These are phyloP conservation scores for Aplochiton taeniatus DNA, from an alignment of 2,797 vertebrate species.

Conservation along the genomic window DNA sequence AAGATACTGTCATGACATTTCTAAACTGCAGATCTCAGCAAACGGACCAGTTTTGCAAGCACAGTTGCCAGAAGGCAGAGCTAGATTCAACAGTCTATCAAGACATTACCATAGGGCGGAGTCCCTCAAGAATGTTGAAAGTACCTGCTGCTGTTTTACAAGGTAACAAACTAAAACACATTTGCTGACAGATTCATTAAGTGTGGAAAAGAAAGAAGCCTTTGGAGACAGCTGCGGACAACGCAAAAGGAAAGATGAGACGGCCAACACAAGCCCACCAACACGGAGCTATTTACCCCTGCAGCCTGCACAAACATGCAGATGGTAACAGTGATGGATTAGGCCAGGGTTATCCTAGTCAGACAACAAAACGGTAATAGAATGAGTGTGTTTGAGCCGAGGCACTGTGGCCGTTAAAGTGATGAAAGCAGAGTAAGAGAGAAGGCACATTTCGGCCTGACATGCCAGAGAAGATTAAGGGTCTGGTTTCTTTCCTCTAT, in stretches of 20 bases:
- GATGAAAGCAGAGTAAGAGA: slow-evolving; percentile 65
- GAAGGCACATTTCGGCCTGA: slow-evolving; percentile 57
- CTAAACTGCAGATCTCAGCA: slow-evolving; percentile 7
- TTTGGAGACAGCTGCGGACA: slow-evolving; percentile 55
- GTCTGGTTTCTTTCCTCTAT: slow-evolving; percentile 62
- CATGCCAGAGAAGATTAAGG: slow-evolving; percentile 67
- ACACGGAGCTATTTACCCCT: slow-evolving; percentile 68
- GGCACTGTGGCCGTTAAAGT: slow-evolving; percentile 49
- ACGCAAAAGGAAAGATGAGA: slow-evolving; percentile 45
- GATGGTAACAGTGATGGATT: slow-evolving; percentile 75
- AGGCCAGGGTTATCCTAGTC: slow-evolving; percentile 62
- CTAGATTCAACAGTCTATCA: slow-evolving; percentile 24
- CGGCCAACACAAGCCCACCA: slow-evolving; percentile 66
- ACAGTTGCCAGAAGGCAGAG: slow-evolving; percentile 31
- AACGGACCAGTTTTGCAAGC: slow-evolving; percentile 31
- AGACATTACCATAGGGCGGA: slow-evolving; percentile 42
- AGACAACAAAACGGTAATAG: slow-evolving; percentile 58
- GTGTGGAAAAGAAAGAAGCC: slow-evolving; percentile 60
- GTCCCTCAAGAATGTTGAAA: slow-evolving; percentile 53
- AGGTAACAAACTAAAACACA: slow-evolving; percentile 66
- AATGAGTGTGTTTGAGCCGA: slow-evolving; percentile 53
- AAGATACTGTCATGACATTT: slow-evolving; percentile 5
- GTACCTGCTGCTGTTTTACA: slow-evolving; percentile 60
- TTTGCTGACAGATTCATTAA: slow-evolving; percentile 73
- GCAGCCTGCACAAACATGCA: slow-evolving; percentile 73